Evolutionary conservation across 2,113 vertebrate species (phyloP).

Genomic region (Thomomys bottae): DNA sequence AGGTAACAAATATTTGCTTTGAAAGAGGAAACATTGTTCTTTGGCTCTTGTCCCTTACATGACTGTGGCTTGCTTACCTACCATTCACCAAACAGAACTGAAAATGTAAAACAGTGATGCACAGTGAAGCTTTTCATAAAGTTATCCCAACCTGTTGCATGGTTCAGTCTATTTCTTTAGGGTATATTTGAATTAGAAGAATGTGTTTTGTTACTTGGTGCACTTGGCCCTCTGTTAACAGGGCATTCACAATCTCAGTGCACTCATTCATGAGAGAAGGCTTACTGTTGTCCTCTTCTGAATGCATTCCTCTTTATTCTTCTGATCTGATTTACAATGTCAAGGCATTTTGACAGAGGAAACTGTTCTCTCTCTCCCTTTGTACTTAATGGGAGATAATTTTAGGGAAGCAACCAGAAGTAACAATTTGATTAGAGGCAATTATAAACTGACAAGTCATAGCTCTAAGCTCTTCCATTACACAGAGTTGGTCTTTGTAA

Average conservation of each 20-base stretch:
- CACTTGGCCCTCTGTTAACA: constrained; percentile 33
- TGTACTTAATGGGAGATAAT: constrained; percentile 41
- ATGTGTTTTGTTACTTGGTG: background rate
- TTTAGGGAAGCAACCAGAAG: constrained; percentile 67
- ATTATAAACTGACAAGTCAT: constrained; percentile 27
- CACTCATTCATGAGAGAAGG: background rate
- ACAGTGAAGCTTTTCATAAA: background rate
- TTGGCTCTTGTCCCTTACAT: background rate
- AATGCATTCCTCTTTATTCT: background rate
- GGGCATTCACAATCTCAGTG: constrained; percentile 22
- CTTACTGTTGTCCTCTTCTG: background rate
- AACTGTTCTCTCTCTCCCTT: constrained; percentile 43
- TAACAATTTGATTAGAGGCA: constrained; percentile 52
- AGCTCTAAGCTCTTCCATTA: constrained; percentile 6
- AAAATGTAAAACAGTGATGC: background rate
- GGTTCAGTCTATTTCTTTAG: background rate
- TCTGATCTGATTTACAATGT: constrained; percentile 44
- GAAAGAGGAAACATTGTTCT: background rate
- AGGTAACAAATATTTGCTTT: background rate
- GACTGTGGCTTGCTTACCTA: background rate
- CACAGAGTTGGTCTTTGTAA: constrained; percentile 49
- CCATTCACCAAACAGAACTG: background rate
- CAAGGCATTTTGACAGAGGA: constrained; percentile 50
- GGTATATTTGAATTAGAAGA: background rate
- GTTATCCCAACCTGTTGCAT: background rate